Conservation (phyloP, 2,888 invertebrate genomes). For the Microctonus aethiopoides region DNA sequence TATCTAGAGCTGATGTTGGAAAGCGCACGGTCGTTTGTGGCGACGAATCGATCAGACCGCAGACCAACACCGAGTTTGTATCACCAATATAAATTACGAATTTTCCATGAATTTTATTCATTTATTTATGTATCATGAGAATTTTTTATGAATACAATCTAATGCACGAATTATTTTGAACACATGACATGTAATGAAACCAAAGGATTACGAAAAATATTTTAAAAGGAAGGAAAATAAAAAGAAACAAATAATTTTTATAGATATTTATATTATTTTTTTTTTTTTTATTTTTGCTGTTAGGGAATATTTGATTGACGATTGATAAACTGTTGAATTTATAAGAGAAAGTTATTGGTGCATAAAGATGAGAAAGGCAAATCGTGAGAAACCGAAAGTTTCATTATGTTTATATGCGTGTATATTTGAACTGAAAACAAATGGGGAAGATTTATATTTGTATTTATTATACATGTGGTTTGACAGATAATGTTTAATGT, state of each 20-base stretch:
- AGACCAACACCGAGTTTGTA: conserved; percentile 17
- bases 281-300: not conserved
- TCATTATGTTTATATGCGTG: not conserved
- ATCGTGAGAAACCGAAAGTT: conserved; percentile 16
- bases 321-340: not conserved
- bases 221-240: too few relatives aligned
- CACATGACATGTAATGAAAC: too few relatives aligned
- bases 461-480: not conserved
- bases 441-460: not conserved
- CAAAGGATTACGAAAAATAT: too few relatives aligned
- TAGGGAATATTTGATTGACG: not conserved
- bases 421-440: not conserved
- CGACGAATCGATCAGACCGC: conserved; percentile 39
- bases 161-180: too few relatives aligned
- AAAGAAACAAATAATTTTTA: too few relatives aligned
- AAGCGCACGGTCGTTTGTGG: conserved; percentile 56
- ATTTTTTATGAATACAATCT: too few relatives aligned
- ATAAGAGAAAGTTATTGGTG: not conserved
- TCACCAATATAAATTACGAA: too few relatives aligned
- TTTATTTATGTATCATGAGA: too few relatives aligned
- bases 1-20: conserved; percentile 60
- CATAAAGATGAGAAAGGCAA: not conserved
- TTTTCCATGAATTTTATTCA: not conserved
- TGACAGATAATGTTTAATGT: not conserved
- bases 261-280: not conserved